Evolutionary conservation across 2,888 invertebrate genomes (phyloP).

Genomic region (Plagodis dolabraria): DNA sequence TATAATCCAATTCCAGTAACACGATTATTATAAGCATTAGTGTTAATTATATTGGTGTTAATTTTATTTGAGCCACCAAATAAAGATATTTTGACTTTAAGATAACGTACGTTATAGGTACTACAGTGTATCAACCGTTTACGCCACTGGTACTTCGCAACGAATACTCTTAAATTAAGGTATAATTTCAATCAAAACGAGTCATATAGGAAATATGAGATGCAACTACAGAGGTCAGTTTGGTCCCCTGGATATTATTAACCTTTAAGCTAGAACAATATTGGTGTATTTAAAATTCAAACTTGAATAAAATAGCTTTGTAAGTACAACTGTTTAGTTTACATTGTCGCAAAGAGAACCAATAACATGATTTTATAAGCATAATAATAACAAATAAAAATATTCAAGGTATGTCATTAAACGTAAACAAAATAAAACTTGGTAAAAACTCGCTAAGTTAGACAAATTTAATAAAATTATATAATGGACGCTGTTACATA

Average conservation of each 20-base stretch:
- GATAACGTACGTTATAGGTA: slow-evolving; percentile 25
- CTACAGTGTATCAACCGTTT: slow-evolving; percentile 30
- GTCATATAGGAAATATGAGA: slow-evolving; percentile 8
- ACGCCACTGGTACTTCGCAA: slow-evolving; percentile 52
- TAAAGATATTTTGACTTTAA: no score
- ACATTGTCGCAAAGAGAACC: slow-evolving; percentile 44
- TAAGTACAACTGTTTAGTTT: slow-evolving; percentile 22
- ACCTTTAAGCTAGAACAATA: slow-evolving; percentile 33
- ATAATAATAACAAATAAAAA: slow-evolving; percentile 47
- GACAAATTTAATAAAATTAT: slow-evolving; percentile 32
- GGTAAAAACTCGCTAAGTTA: slow-evolving; percentile 34
- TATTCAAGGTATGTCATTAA: slow-evolving; percentile 43
- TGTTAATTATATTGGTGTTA: no score
- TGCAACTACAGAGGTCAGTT: slow-evolving; percentile 50
- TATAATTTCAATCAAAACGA: slow-evolving; percentile 3
- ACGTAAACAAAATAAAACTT: slow-evolving; percentile 36
- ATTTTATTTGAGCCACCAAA: no score
- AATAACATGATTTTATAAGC: slow-evolving; percentile 45
- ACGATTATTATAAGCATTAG: no score
- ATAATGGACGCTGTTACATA: slow-evolving; percentile 70
- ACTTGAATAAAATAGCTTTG: slow-evolving; percentile 13
- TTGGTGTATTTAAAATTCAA: slow-evolving; percentile 22
- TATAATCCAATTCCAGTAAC: no score
- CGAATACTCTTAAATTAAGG: slow-evolving; percentile 31
- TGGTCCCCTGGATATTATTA: slow-evolving; percentile 50